Conservation (phyloP, 2,797 vertebrate genomes). For the Euphonia xanthogaster region DNA sequence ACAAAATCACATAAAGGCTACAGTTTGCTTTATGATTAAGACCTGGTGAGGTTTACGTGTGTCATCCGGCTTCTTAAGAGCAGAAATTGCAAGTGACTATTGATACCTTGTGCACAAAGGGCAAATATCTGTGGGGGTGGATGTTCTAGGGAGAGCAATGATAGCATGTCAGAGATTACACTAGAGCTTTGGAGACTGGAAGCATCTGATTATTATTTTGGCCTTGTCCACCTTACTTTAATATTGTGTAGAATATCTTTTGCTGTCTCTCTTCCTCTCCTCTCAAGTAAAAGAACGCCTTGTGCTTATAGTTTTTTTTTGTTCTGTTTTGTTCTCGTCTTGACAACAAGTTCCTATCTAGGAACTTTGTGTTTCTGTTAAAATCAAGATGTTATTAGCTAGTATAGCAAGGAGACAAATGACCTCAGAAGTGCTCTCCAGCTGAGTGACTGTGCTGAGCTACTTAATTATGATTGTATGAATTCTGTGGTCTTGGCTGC, state of each 20-base stretch:
- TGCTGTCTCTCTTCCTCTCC: neutral
- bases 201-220: constrained; percentile 1
- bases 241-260: neutral
- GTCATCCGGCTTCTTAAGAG: neutral
- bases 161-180: neutral
- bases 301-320: neutral
- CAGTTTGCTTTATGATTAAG: neutral
- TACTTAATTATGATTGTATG: neutral
- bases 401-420: neutral
- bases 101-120: neutral
- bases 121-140: neutral
- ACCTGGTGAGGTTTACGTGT: neutral
- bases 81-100: neutral
- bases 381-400: neutral
- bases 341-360: neutral
- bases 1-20: neutral
- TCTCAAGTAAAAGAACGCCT: neutral
- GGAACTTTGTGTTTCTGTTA: neutral
- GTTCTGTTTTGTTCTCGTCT: neutral
- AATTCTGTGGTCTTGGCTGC: neutral
- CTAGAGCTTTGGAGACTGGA: neutral
- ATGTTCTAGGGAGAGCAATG: neutral
- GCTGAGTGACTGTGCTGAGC: neutral
- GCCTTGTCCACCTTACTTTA: neutral
- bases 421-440: neutral